Conservation (phyloP, 2,797 vertebrate species). For the Anas acuta region DNA sequence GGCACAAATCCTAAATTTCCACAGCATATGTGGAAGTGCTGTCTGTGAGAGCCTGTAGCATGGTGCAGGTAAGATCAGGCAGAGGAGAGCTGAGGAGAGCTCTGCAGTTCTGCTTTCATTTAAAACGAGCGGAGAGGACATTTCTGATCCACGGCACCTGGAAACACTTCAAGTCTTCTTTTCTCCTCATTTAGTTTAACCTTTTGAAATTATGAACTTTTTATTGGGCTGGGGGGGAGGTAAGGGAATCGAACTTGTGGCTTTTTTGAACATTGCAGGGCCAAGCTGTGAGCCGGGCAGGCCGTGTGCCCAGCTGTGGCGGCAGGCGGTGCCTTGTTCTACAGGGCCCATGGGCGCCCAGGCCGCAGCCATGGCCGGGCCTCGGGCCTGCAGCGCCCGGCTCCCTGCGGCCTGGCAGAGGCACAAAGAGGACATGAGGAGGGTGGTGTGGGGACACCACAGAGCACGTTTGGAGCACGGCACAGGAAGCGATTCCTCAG, state of each 20-base stretch:
- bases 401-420: neutral
- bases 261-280: neutral
- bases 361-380: too few relatives aligned
- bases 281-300: neutral
- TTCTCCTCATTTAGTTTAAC: neutral
- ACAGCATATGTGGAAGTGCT: fast-evolving
- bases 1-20: neutral
- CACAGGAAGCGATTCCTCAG: neutral
- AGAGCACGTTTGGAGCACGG: fast-evolving
- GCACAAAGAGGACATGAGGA: fast-evolving
- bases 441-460: neutral
- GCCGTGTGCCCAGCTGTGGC: neutral
- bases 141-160: neutral
- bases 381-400: too few relatives aligned
- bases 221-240: too few relatives aligned
- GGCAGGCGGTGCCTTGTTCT: too few relatives aligned
- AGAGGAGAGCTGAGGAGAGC: neutral
- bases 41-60: neutral
- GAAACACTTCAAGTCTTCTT: neutral
- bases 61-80: neutral
- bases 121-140: neutral
- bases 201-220: neutral
- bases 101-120: neutral
- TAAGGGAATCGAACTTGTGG: neutral
- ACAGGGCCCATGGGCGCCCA: too few relatives aligned